phyloP scores from a whole-genome alignment of 2,113 vertebrate genomes.

The Siphamia tubifer region DNA sequence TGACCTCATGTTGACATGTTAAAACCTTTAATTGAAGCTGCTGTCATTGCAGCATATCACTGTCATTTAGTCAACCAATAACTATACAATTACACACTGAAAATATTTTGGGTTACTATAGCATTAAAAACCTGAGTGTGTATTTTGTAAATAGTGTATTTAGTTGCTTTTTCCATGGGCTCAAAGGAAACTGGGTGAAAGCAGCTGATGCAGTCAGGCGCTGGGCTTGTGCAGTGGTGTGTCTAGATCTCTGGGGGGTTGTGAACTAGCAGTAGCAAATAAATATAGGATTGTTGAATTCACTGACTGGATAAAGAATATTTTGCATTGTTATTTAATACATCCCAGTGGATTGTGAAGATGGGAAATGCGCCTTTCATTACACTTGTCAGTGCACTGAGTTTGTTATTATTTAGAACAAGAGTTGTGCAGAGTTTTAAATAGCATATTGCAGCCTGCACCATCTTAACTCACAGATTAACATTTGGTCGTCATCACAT shows the following conservation, averaged over 20 bases:
- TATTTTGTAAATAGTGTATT: no score
- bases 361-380: background rate
- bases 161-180: no score
- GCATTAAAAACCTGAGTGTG: no score
- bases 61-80: no score
- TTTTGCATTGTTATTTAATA: background rate
- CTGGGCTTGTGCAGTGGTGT: background rate
- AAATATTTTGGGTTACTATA: no score
- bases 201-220: background rate
- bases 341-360: background rate
- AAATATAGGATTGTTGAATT: no score
- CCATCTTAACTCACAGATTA: slow-evolving; percentile 56
- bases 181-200: background rate
- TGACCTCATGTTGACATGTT: no score
- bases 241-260: background rate
- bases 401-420: slow-evolving; percentile 34
- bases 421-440: slow-evolving; percentile 12
- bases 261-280: background rate
- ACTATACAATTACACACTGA: no score
- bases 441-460: slow-evolving; percentile 8
- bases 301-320: background rate
- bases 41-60: no score
- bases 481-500: slow-evolving; percentile 37
- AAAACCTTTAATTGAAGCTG: no score
- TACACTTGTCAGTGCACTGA: slow-evolving; percentile 1